Percentiles rank a stretch among this genome's conserved stretches.
These are phyloP conservation scores for Morelia viridis DNA, from an alignment of 2,797 vertebrate genomes.

Conservation along the genomic window DNA sequence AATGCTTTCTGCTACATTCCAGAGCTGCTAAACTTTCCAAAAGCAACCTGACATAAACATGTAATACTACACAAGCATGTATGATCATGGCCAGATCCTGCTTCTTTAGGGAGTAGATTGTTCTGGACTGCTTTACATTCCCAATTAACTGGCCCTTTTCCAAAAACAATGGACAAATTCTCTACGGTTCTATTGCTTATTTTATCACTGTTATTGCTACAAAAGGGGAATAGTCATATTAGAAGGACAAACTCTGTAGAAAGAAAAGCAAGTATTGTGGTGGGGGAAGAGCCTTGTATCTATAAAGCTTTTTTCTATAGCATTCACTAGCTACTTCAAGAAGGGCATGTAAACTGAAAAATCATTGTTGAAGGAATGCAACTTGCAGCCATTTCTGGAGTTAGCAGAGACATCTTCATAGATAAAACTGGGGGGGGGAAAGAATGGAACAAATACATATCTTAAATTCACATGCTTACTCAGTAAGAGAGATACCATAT, in stretches of 20 bases:
- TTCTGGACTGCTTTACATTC: not conserved
- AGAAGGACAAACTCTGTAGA: not conserved
- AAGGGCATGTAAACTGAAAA: not conserved
- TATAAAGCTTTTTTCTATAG: not conserved
- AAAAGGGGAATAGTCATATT: not conserved
- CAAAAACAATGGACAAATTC: not conserved
- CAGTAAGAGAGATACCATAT: constrained; percentile 19
- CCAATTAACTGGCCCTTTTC: not conserved
- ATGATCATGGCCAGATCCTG: not conserved
- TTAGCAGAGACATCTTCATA: not conserved
- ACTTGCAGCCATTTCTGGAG: not conserved
- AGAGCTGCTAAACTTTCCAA: not conserved
- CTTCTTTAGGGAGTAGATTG: not conserved
- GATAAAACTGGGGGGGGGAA: constrained; percentile 13
- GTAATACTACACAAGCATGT: not conserved
- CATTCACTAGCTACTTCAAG: not conserved
- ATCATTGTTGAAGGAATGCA: not conserved
- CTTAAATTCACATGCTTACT: constrained; percentile 40
- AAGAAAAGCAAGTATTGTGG: not conserved
- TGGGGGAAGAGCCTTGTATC: not conserved
- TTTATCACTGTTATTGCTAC: not conserved
- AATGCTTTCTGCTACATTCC: not conserved
- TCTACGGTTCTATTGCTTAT: not conserved
- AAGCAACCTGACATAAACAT: not conserved
- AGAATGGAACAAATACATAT: not conserved